Evolutionary conservation across 2,113 vertebrate genomes (phyloP).

Genomic region (Cyprinodon tularosa): DNA sequence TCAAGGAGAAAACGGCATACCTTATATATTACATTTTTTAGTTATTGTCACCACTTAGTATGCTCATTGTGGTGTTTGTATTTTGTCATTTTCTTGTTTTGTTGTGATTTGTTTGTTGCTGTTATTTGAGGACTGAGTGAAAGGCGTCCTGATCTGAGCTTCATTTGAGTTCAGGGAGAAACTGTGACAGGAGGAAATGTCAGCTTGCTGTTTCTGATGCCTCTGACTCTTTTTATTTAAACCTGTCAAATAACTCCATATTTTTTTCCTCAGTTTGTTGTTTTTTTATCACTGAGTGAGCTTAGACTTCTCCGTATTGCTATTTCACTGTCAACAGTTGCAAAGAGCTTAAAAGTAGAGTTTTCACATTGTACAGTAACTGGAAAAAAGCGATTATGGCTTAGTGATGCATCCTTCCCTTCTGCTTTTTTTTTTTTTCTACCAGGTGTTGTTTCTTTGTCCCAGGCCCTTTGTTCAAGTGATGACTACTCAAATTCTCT

Average conservation of each 20-base stretch:
- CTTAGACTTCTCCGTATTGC: background rate
- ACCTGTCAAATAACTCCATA: background rate
- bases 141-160: constrained; percentile 43
- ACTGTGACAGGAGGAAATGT: background rate
- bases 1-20: background rate
- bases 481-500: constrained; percentile 90
- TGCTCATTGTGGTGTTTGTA: constrained; percentile 30
- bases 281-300: background rate
- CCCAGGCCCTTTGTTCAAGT: constrained; percentile 88
- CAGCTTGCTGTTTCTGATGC: constrained; percentile 6
- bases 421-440: background rate
- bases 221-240: constrained; percentile 8
- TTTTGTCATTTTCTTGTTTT: constrained; percentile 37
- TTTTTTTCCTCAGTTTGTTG: background rate
- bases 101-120: constrained; percentile 20
- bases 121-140: constrained; percentile 59
- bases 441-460: constrained; percentile 86
- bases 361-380: constrained; percentile 11
- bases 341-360: constrained; percentile 15
- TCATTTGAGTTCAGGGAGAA: constrained; percentile 40
- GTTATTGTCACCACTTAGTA: constrained; percentile 1
- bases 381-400: background rate
- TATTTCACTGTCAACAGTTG: constrained; percentile 23
- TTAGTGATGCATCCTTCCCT: background rate
- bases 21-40: background rate